Evolutionary conservation across 2,888 invertebrate genomes (phyloP), one percentile per base, ranked within the genome.

Genomic region (Atethmia centrago): DNA sequence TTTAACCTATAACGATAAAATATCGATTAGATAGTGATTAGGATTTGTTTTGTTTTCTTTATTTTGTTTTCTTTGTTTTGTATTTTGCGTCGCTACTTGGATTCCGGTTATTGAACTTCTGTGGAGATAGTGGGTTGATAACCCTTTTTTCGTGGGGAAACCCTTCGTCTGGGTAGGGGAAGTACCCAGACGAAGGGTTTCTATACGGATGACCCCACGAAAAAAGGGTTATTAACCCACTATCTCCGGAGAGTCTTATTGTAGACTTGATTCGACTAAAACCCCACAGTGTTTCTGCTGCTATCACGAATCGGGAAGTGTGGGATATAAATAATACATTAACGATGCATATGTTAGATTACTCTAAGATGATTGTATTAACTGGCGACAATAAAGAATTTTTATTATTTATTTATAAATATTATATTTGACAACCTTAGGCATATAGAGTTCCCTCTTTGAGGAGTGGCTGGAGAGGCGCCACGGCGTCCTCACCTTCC

Each of bases 1-100:
- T 77, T 67, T 71, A 71, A 74, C 59, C 14, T 65, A 53, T 31
- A 66, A 47, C 36, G 83, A 85, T 87, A 85, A 85, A 62, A 74
- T 59, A 53, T 66, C 68, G 78, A 80, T 86, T 66, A 78, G 73
- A 80, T 84, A 51, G 14, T 31, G 74, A 78, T 84, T 73, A 71
- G 10, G 55, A 5, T 63, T 61, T 79, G 53, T 79, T 77, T 74
- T 74, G 51, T 68, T 86, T 71, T 53, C 58, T 74, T 79, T 76
- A n/a, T n/a, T 70, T 74, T 74, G 51, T 68, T 86, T 71, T 53
- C 58, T 74, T 79, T 76, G 69, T 78, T 79, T 74, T 64, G 31
- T 59, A 21, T 63, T 79, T 65, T 78, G 58, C 53, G 72, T 53
- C n/a, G 63, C 51, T 74, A 21, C 56, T 67, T 71, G 7, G n/a